Percentiles rank a stretch among this genome's conserved stretches.
phyloP scores from a whole-genome alignment of 2,888 invertebrate genomes.

The Apeira syringaria region DNA sequence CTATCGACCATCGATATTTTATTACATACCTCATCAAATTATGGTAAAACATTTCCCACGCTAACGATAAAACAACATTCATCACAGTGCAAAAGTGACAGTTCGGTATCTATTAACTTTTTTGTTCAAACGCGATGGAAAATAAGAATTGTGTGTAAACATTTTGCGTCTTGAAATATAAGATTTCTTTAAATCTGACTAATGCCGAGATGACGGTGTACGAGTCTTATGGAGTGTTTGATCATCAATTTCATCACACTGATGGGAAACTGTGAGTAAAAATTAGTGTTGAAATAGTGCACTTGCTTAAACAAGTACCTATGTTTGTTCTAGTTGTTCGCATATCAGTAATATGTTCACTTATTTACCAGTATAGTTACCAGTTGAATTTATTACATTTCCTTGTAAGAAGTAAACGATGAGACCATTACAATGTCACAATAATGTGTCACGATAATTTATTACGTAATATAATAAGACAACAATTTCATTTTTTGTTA shows the following conservation, averaged over 20 bases:
- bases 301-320: constrained; percentile 8
- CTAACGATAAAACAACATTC: constrained; percentile 24
- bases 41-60: constrained; percentile 24
- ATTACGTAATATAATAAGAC: constrained; percentile 22
- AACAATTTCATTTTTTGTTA: constrained; percentile 17
- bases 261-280: constrained; percentile 78
- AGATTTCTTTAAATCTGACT: constrained; percentile 48
- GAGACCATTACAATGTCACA: constrained; percentile 27
- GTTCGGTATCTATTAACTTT: constrained; percentile 22
- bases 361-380: too few relatives aligned
- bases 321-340: constrained; percentile 10
- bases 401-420: constrained; percentile 21
- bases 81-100: constrained; percentile 32
- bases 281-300: constrained; percentile 6
- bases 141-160: constrained; percentile 37
- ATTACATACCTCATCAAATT: constrained; percentile 32
- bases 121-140: constrained; percentile 30
- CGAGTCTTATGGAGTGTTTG: constrained; percentile 54
- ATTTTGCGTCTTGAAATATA: constrained; percentile 33
- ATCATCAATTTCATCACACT: constrained; percentile 58
- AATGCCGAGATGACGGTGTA: constrained; percentile 67
- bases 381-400: constrained; percentile 28
- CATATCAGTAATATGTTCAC: constrained; percentile 11
- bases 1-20: constrained; percentile 32
- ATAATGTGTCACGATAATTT: constrained; percentile 23